Evolutionary conservation across 2,888 invertebrate genomes (phyloP).

Genomic region (Apamea crenata): DNA sequence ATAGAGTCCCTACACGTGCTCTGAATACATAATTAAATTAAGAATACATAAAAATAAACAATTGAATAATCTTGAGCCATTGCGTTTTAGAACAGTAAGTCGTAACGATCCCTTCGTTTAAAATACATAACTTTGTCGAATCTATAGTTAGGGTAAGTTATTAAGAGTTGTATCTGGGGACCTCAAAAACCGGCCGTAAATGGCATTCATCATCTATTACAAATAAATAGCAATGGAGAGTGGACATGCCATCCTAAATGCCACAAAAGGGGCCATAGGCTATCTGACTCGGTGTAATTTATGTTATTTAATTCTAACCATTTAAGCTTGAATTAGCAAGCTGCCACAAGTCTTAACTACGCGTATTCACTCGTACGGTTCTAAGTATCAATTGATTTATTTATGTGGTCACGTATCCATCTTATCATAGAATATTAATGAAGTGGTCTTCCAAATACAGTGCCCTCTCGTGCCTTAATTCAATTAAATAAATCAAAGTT

Average conservation of each 20-base stretch:
- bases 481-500: background rate
- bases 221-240: too few species aligned
- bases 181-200: background rate
- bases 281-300: background rate
- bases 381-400: background rate
- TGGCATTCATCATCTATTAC: background rate
- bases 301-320: background rate
- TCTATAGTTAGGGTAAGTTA: background rate
- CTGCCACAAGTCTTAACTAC: background rate
- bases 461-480: background rate
- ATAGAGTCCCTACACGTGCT: background rate
- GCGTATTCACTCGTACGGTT: background rate
- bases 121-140: background rate
- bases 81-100: background rate
- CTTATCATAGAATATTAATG: constrained; percentile 20
- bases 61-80: background rate
- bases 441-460: constrained; percentile 7
- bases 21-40: background rate
- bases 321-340: constrained; percentile 1
- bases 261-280: background rate
- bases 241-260: background rate
- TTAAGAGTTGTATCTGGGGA: background rate
- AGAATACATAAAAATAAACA: background rate
- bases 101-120: background rate
- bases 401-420: constrained; percentile 11